Base-by-base conservation (phyloP, 2,113 vertebrate genomes). In the Hyaena hyaena region DNA sequence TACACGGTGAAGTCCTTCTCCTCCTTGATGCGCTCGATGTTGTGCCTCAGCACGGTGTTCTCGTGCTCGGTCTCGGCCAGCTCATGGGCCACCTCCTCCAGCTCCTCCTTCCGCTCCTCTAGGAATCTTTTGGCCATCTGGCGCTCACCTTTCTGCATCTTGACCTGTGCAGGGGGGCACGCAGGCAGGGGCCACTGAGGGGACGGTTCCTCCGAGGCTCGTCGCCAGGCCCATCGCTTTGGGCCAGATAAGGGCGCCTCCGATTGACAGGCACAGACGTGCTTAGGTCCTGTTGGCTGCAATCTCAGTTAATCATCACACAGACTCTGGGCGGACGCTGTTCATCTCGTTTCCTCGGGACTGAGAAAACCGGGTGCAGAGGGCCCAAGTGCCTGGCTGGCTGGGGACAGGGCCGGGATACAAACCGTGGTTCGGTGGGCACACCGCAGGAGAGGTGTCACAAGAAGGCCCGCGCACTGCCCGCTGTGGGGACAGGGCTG, bases 21-120 rank as follows among this genome's bases (percentile, higher is more conserved):
- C 84, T 99, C 99, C 92, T 98, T 98, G 95, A 99, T 99, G 97
- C 99, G 99, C 93, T 99, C 99, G 55, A 99, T 99, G 90, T 99
- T 99, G 61, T 98, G 99, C 15, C 99, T 98, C 17, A 99, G 98
- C 63, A 98, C 96, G 0, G 98, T 98, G 97, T 99, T 99, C 97
- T 99, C 99, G 0, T 99, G 97, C 83, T 99, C 99, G 0, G 99
- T 99, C 98, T 99, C 99, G 0, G 98, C 99, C 97, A 99, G 99
- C 93, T 99, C 99, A 0, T 99, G 99, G 10, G 99, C 98, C 83
- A 99, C 99, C 96, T 99, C 99, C 8, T 99, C 96, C 74, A 99
- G 97, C 33, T 99, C 98, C 14, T 99, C 99, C 80, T 99, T 99
- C 94, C 99, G 99, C 94, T 99, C 99, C 10, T 99, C 98, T 1